Conservation (phyloP, 2,888 invertebrate genomes). For the Meganola albula region DNA sequence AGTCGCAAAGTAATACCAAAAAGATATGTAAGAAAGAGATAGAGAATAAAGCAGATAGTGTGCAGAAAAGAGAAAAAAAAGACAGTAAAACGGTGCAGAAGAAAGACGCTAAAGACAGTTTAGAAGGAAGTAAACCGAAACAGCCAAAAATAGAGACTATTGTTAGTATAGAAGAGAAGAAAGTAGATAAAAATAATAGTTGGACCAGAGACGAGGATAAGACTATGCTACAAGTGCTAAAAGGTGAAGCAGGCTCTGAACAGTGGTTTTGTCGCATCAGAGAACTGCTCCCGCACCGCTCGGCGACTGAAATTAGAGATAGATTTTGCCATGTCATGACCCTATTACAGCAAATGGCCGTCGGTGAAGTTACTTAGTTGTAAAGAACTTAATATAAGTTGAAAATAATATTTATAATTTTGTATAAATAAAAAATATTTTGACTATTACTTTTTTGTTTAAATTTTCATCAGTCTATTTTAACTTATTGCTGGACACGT, state of each 20-base stretch:
- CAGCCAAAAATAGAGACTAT: slow-evolving; percentile 44
- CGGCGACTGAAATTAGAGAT: slow-evolving; percentile 77
- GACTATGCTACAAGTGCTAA: slow-evolving; percentile 86
- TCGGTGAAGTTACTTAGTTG: slow-evolving; percentile 61
- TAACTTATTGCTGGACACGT: neutral
- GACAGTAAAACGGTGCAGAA: slow-evolving; percentile 36
- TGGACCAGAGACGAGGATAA: slow-evolving; percentile 92
- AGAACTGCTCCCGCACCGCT: slow-evolving; percentile 73
- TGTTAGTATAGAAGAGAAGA: slow-evolving; percentile 24
- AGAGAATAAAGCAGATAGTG: slow-evolving; percentile 26
- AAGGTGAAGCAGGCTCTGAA: slow-evolving; percentile 81
- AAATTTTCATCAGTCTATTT: neutral
- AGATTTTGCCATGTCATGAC: slow-evolving; percentile 80
- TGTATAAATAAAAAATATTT: slow-evolving; percentile 52
- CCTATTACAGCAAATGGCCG: slow-evolving; percentile 80
- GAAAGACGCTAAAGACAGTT: slow-evolving; percentile 23
- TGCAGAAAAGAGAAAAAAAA: slow-evolving; percentile 38
- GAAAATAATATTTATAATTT: slow-evolving; percentile 60
- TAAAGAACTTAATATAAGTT: slow-evolving; percentile 38
- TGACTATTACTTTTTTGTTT: slow-evolving; percentile 15
- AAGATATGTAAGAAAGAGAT: slow-evolving; percentile 39
- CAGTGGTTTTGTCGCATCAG: slow-evolving; percentile 79
- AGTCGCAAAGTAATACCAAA: slow-evolving; percentile 35
- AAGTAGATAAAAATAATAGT: slow-evolving; percentile 41
- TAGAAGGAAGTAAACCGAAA: slow-evolving; percentile 37